Evolutionary conservation across 1,140 invertebrate species (phyloP).

Genomic region (Protaetia brevitarsis): DNA sequence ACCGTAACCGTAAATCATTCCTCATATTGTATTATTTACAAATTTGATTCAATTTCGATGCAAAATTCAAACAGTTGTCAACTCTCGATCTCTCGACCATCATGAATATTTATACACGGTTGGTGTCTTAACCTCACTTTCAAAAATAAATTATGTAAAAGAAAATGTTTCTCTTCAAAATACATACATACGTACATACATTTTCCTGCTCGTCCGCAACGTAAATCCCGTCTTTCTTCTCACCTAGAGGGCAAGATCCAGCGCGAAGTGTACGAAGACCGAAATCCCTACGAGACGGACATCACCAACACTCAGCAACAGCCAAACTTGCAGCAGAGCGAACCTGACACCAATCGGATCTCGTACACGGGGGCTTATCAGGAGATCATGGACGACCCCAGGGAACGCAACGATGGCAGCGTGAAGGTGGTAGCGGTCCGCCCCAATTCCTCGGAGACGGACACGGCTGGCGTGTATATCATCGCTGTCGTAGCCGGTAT

Average conservation of each 20-base stretch:
- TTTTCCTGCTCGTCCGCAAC: not conserved
- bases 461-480: conserved; percentile 54
- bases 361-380: conserved; percentile 11
- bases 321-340: not conserved
- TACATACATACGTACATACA: no score
- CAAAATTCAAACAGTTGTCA: no score
- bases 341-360: not conserved
- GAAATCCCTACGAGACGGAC: not conserved
- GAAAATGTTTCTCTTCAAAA: no score
- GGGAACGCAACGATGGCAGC: conserved; percentile 9
- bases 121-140: no score
- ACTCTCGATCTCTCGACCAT: no score
- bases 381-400: conserved; percentile 9
- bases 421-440: conserved; percentile 39
- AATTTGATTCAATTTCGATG: no score
- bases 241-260: not conserved
- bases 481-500: conserved; percentile 60
- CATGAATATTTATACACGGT: no score
- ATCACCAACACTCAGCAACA: not conserved
- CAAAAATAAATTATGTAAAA: no score
- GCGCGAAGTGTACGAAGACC: not conserved
- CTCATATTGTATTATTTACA: no score
- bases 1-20: no score
- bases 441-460: conserved; percentile 33
- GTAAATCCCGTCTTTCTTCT: not conserved